These are phyloP conservation scores for Galagoides demidoff DNA, from an alignment of 2,797 vertebrate species.

Conservation along the genomic window DNA sequence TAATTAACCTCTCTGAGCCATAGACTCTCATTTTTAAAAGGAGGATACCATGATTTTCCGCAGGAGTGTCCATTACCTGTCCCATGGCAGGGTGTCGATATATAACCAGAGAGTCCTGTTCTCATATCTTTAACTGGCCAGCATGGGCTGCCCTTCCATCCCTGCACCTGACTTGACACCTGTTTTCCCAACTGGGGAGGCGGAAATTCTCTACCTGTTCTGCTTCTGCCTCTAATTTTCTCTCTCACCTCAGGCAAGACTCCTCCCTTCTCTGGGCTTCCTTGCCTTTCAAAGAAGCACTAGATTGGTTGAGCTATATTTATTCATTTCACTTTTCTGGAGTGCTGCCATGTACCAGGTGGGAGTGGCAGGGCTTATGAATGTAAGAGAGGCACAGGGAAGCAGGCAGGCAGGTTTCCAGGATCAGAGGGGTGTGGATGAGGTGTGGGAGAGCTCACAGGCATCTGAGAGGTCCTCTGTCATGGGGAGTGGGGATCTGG, in stretches of 20 bases:
- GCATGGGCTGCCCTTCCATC: too few species aligned
- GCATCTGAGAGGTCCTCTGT: neutral
- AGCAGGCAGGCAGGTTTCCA: neutral
- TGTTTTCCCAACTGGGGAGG: neutral
- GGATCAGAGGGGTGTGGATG: neutral
- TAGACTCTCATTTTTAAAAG: neutral
- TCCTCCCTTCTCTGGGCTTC: neutral
- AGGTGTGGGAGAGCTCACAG: neutral
- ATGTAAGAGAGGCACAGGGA: too few species aligned
- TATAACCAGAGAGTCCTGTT: neutral
- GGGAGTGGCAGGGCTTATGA: accelerated
- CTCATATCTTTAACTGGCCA: neutral
- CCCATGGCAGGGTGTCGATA: neutral
- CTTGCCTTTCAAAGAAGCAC: neutral
- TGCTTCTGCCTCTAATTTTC: neutral
- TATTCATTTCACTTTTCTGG: neutral
- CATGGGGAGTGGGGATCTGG: accelerated
- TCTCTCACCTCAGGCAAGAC: neutral
- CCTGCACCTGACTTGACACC: neutral
- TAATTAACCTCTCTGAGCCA: neutral
- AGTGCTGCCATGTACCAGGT: accelerated
- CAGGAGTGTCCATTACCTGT: neutral
- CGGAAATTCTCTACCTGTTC: neutral
- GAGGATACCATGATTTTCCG: neutral
- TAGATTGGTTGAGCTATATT: too few species aligned